phyloP scores from a whole-genome alignment of 2,888 invertebrate species.

The Caenorhabditis japonica region DNA sequence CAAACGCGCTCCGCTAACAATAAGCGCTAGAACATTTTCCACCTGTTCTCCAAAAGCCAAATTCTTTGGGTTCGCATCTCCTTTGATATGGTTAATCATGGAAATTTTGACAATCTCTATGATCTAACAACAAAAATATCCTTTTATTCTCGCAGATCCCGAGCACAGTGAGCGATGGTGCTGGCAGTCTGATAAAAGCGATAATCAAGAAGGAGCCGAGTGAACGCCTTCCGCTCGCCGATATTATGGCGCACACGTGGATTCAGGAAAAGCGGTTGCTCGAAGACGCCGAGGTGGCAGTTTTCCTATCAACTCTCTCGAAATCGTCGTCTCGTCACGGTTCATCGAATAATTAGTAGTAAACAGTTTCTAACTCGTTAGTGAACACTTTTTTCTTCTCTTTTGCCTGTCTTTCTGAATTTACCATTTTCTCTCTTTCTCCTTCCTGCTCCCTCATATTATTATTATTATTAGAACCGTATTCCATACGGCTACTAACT shows the following conservation, averaged over 20 bases:
- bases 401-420: conserved; percentile 21
- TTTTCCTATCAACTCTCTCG: conserved; percentile 18
- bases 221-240: conserved; percentile 45
- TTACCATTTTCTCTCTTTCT: background rate
- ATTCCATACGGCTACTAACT: conserved; percentile 50
- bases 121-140: too few relatives aligned
- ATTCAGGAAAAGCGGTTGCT: conserved; percentile 31
- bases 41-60: too few relatives aligned
- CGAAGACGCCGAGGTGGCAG: conserved; percentile 16
- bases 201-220: conserved; percentile 55
- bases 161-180: conserved; percentile 28
- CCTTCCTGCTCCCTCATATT: background rate
- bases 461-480: conserved; percentile 48
- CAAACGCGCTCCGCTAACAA: too few relatives aligned
- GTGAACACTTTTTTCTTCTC: background rate
- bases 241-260: conserved; percentile 58
- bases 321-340: conserved; percentile 27
- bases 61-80: too few relatives aligned
- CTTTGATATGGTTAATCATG: too few relatives aligned
- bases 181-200: conserved; percentile 46
- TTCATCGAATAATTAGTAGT: conserved; percentile 15
- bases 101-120: too few relatives aligned
- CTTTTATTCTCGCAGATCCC: conserved; percentile 57
- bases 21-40: too few relatives aligned
- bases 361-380: background rate